Base-by-base conservation (phyloP, 2,888 invertebrate species). In the Mactromeris polynyma region DNA sequence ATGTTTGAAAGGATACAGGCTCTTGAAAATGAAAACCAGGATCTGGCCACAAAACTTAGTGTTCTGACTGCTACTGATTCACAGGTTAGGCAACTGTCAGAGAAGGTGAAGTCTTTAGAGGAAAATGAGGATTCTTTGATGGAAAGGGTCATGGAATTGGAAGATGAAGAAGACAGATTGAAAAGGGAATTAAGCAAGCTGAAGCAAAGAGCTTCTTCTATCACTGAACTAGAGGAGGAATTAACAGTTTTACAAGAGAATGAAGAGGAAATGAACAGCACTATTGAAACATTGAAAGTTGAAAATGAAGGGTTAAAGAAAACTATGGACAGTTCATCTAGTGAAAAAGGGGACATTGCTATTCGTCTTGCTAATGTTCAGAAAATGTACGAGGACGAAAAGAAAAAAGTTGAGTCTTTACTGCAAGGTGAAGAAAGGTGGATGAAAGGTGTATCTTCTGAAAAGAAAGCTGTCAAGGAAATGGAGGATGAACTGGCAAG, bases 141-240 rank as follows among this genome's bases (percentile, higher is more conserved):
- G 95, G 95, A 95, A 73, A 93, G 94, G 81, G 94, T 96, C 11
- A 93, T 95, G 93, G 96, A 96, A 90, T 88, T 94, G 40, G 95
- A 95, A 78, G 93, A 94, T 64, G 89, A 88, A 36, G 94, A 94
- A 87, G 94, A 95, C 86, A 83, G 89, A 38, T 81, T 93, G 42
- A 93, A 88, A 85, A 81, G 91, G 17, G 93, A 95, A 80, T 46
- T 94, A 42, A 89, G 81, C 11, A 94, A 93, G 89, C 85, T 90
- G 2, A 90, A 86, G 42, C 90, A 90, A 79, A 88, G 88, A 79
- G 85, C 88, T 4, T 87, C 88, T n/a, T 82, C 89, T 54, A 84
- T 91, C 33, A 58, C 85, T 77, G 92, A 93, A 26, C 85, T 90
- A 31, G 93, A 93, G 77, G 92, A 91, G 64, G 90, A 92, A 83